A percentile compares a stretch with the other conserved stretches of the same genome.
These are phyloP conservation scores for Torymus aiolomorphi DNA, from an alignment of 2,888 invertebrate genomes.

Conservation along the genomic window DNA sequence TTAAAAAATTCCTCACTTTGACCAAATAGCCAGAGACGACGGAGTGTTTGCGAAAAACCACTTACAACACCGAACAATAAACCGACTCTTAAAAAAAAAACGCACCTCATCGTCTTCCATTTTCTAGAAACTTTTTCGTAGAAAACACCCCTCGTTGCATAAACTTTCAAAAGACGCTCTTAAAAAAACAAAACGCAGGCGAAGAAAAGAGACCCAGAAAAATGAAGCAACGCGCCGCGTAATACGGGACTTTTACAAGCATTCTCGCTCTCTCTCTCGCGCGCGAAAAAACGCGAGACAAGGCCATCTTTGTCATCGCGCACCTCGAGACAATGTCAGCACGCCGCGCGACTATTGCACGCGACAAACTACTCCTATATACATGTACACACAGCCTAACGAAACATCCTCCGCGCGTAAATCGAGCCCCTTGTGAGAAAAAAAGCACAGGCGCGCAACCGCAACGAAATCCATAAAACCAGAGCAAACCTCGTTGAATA, in stretches of 20 bases:
- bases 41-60: no score
- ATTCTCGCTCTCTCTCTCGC: not conserved
- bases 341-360: no score
- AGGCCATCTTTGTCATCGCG: slow-evolving; percentile 49
- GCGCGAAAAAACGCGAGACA: slow-evolving; percentile 33
- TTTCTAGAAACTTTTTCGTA: no score
- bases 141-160: slow-evolving; percentile 8
- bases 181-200: no score
- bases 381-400: not conserved
- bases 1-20: no score
- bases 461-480: not conserved
- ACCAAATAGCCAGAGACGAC: no score
- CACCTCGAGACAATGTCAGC: slow-evolving; percentile 40
- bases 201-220: slow-evolving; percentile 28
- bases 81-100: no score
- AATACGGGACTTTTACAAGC: slow-evolving; percentile 46
- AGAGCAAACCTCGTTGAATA: not conserved
- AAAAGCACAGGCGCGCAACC: not conserved
- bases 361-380: no score
- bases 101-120: no score
- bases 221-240: slow-evolving; percentile 27
- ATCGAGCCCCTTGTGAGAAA: not conserved
- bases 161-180: slow-evolving; percentile 31
- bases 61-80: no score
- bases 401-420: slow-evolving; percentile 1